Evolutionary conservation across 2,888 invertebrate species (phyloP).

Genomic region (Papilio protenor): DNA sequence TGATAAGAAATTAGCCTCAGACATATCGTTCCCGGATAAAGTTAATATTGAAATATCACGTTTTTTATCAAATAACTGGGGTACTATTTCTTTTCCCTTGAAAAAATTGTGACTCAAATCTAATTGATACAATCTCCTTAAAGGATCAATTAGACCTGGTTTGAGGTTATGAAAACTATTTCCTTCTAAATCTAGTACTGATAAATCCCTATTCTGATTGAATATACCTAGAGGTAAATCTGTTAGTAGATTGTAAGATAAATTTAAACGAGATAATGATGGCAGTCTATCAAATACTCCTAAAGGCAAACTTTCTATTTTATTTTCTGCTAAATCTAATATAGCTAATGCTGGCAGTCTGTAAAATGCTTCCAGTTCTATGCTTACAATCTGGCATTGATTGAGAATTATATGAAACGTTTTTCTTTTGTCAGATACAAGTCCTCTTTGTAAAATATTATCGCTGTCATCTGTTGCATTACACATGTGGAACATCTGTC

Average conservation of each 20-base stretch:
- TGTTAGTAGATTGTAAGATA: slow-evolving; percentile 52
- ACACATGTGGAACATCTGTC: slow-evolving; percentile 2
- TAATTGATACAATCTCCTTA: slow-evolving; percentile 9
- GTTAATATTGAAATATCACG: slow-evolving; percentile 50
- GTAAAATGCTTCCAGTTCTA: slow-evolving; percentile 14
- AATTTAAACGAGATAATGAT: slow-evolving; percentile 49
- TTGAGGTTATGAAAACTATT: slow-evolving; percentile 51
- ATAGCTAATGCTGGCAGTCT: slow-evolving; percentile 1
- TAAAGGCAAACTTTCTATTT: slow-evolving; percentile 5
- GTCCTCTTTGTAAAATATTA: slow-evolving; percentile 10
- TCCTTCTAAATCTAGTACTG: slow-evolving; percentile 52
- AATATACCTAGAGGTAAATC: slow-evolving; percentile 52
- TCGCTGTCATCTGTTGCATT: background rate
- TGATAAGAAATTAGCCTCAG: slow-evolving; percentile 45
- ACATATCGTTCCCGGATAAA: slow-evolving; percentile 56
- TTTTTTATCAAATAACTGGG: slow-evolving; percentile 51
- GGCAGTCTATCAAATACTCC: slow-evolving; percentile 10
- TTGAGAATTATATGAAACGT: slow-evolving; percentile 11
- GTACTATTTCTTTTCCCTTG: slow-evolving; percentile 49
- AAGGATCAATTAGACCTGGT: slow-evolving; percentile 46
- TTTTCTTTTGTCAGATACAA: slow-evolving; percentile 16
- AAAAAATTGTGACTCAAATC: slow-evolving; percentile 39
- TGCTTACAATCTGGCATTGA: background rate
- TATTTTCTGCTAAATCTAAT: slow-evolving; percentile 15
- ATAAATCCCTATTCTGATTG: slow-evolving; percentile 50